A percentile compares a stretch with the other conserved stretches of the same genome.
phyloP scores from a whole-genome alignment of 2,888 invertebrate genomes.

The Cephus spinipes region DNA sequence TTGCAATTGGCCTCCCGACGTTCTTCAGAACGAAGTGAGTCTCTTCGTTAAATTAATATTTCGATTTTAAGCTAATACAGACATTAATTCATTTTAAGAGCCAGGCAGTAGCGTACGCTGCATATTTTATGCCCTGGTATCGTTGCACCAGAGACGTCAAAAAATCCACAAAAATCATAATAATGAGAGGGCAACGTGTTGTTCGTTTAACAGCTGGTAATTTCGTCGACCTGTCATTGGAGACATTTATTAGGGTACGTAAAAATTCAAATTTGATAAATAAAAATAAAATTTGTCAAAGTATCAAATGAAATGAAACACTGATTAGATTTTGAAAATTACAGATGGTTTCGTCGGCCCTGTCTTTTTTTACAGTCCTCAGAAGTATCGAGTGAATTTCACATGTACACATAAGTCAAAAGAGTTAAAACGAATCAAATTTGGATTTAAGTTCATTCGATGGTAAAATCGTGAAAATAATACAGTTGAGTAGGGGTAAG shows the following conservation, averaged over 20 bases:
- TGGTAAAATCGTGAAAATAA: too few relatives aligned
- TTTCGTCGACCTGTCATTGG: conserved; percentile 40
- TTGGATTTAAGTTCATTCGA: too few relatives aligned
- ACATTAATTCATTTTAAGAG: conserved; percentile 27
- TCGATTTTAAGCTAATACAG: background rate
- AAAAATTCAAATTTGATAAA: too few relatives aligned
- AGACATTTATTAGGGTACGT: conserved; percentile 34
- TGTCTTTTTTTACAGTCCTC: conserved; percentile 42
- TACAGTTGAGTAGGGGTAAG: too few relatives aligned
- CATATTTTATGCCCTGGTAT: conserved; percentile 39
- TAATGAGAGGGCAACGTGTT: conserved; percentile 37
- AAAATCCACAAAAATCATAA: conserved; percentile 32
- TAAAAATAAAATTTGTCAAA: too few relatives aligned
- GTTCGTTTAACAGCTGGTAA: conserved; percentile 44
- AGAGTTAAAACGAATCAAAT: too few relatives aligned
- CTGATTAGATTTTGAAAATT: conserved; percentile 11
- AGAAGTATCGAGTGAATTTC: conserved; percentile 29
- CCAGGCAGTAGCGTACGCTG: conserved; percentile 29
- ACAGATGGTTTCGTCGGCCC: conserved; percentile 44
- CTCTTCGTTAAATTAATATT: background rate
- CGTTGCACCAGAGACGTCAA: conserved; percentile 20
- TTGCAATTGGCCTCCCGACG: conserved; percentile 45
- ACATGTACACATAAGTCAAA: background rate
- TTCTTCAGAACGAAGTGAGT: conserved; percentile 35
- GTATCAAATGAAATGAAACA: background rate